Percentiles rank a stretch among this genome's conserved stretches.
Conservation (phyloP, 2,113 vertebrate species). For the Columbina picui region DNA sequence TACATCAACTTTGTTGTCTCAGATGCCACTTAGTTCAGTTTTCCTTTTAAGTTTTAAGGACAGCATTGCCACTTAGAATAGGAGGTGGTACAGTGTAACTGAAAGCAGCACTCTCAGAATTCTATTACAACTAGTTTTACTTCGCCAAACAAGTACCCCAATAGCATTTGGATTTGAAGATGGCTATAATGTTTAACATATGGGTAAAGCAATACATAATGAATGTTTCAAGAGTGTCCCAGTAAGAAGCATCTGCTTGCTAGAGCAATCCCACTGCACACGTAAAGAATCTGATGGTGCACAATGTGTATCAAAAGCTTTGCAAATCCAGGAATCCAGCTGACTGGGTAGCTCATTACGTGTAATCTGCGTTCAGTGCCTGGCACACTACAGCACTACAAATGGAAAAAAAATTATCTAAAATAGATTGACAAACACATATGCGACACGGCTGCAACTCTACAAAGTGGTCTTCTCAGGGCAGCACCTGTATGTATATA, state of each 20-base stretch:
- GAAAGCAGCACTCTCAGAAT: not conserved
- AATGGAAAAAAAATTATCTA: not conserved
- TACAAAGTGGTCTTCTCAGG: fast-evolving
- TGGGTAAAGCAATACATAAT: not conserved
- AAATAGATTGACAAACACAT: not conserved
- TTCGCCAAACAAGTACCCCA: not conserved
- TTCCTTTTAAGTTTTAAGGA: not conserved
- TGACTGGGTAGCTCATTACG: not conserved
- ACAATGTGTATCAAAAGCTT: not conserved
- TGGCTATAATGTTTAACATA: fast-evolving
- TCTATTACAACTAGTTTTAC: not conserved
- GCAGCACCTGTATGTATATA: not conserved
- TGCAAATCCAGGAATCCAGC: not conserved
- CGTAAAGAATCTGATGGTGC: too few species aligned
- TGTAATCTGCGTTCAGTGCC: not conserved
- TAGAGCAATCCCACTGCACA: not conserved
- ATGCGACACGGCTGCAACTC: not conserved
- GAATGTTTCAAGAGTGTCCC: not conserved
- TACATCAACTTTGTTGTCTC: not conserved
- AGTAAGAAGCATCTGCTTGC: not conserved
- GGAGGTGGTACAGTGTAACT: not conserved
- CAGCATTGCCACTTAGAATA: not conserved
- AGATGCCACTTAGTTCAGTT: not conserved
- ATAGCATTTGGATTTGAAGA: not conserved
- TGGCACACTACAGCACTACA: not conserved